phyloP scores from a whole-genome alignment of 1,140 invertebrate species.

The Antheraea pernyi region DNA sequence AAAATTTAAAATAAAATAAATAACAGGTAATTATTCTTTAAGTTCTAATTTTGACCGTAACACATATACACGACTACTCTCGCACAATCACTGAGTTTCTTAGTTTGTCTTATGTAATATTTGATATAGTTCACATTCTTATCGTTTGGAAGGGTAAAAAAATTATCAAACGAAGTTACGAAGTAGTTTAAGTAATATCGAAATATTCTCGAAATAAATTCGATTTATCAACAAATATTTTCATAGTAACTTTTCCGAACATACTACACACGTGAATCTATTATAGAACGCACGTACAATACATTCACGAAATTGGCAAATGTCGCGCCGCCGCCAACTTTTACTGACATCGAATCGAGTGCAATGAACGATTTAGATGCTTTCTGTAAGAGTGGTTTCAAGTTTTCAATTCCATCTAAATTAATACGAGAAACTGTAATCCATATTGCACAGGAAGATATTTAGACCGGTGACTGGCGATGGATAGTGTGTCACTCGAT shows the following conservation, averaged over 20 bases:
- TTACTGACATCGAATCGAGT: conserved; percentile 15
- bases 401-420: neutral
- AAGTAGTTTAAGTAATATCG: neutral
- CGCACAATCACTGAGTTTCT: too few relatives aligned
- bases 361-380: conserved; percentile 31
- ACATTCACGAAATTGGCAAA: conserved; percentile 17
- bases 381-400: conserved; percentile 21
- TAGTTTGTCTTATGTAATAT: too few relatives aligned
- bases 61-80: too few relatives aligned
- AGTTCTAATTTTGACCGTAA: too few relatives aligned
- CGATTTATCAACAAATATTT: neutral
- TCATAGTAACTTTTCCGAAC: conserved; percentile 6
- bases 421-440: neutral
- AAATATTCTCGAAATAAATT: conserved; percentile 2
- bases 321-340: conserved; percentile 18
- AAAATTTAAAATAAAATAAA: too few relatives aligned
- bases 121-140: too few relatives aligned
- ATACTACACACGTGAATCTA: neutral
- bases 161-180: too few relatives aligned
- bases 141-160: too few relatives aligned
- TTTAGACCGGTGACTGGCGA: too few relatives aligned
- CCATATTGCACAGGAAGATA: too few relatives aligned
- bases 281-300: neutral
- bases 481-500: too few relatives aligned
- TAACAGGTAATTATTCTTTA: too few relatives aligned